A percentile compares a stretch with the other conserved stretches of the same genome.
phyloP scores from a whole-genome alignment of 2,888 invertebrate genomes.

The Tortricodes alternella region DNA sequence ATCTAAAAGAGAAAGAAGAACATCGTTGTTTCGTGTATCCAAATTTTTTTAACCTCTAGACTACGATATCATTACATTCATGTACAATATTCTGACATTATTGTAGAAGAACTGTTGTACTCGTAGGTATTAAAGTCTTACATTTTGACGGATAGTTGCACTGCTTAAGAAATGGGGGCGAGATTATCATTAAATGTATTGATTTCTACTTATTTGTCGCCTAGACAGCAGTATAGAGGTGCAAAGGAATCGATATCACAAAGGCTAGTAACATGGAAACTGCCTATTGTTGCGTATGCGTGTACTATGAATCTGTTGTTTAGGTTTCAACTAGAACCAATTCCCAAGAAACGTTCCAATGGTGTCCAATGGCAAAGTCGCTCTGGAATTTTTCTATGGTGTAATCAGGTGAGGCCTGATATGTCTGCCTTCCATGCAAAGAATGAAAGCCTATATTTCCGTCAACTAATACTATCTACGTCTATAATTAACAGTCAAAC shows the following conservation, averaged over 20 bases:
- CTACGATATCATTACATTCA: no score
- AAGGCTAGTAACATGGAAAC: slow-evolving; percentile 73
- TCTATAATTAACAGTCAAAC: neutral
- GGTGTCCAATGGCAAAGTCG: slow-evolving; percentile 31
- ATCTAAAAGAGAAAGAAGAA: no score
- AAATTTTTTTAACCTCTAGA: no score
- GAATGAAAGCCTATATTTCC: no score
- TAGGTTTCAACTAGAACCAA: slow-evolving; percentile 59
- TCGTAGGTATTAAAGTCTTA: no score
- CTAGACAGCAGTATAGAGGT: slow-evolving; percentile 1
- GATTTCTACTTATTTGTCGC: neutral
- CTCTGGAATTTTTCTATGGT: slow-evolving; percentile 29
- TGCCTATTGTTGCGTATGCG: slow-evolving; percentile 69
- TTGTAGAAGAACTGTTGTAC: no score
- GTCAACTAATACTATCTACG: no score
- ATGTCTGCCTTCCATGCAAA: neutral
- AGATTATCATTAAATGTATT: neutral
- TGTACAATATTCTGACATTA: no score
- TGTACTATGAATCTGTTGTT: slow-evolving; percentile 63
- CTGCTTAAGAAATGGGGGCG: neutral
- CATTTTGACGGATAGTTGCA: no score
- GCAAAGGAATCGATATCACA: slow-evolving; percentile 58
- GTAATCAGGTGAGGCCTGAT: no score
- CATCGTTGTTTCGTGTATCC: no score
- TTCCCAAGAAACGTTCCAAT: slow-evolving; percentile 25